Conservation (phyloP, 2,888 invertebrate genomes). For the Phengaris alcon region DNA sequence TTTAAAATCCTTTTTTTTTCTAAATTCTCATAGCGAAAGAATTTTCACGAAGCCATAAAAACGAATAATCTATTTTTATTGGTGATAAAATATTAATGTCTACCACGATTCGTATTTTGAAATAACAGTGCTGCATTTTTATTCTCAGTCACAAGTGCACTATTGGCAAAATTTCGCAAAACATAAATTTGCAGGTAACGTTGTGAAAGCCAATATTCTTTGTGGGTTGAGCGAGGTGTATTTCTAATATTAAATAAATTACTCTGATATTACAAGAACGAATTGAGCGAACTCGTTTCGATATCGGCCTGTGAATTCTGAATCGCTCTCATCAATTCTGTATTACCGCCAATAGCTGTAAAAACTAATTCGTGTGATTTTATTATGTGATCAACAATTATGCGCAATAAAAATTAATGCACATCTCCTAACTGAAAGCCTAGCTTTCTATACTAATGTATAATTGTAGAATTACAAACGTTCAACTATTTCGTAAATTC, state of each 20-base stretch:
- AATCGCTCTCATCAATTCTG: conserved; percentile 62
- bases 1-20: background rate
- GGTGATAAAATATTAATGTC: background rate
- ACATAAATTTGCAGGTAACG: conserved; percentile 76
- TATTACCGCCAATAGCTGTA: conserved; percentile 48
- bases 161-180: conserved; percentile 68
- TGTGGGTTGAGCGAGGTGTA: conserved; percentile 70
- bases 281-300: conserved; percentile 70
- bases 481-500: no score
- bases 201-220: conserved; percentile 80
- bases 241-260: conserved; percentile 79
- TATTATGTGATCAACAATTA: conserved; percentile 36
- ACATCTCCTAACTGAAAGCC: background rate
- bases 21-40: conserved; percentile 4
- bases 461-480: no score
- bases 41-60: background rate
- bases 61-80: background rate
- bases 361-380: conserved; percentile 42
- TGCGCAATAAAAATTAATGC: conserved; percentile 8
- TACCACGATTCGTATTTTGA: background rate
- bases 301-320: conserved; percentile 58
- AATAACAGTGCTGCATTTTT: conserved; percentile 9
- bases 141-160: conserved; percentile 34
- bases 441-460: no score
- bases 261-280: conserved; percentile 76